These are phyloP conservation scores for Euthynnus affinis DNA, from an alignment of 2,797 vertebrate genomes.

Conservation along the genomic window DNA sequence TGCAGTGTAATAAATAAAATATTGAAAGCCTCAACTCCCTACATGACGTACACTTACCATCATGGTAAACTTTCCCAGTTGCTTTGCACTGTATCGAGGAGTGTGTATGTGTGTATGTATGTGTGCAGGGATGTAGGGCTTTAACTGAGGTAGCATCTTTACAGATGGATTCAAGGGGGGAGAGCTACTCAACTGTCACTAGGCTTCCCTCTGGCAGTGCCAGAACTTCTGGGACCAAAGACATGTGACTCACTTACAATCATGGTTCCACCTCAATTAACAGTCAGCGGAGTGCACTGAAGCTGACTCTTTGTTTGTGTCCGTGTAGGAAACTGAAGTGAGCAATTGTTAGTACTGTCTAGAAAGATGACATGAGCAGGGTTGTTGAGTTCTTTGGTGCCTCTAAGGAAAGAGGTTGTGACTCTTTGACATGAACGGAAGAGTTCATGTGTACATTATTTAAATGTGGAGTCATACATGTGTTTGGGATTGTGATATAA, in stretches of 20 bases:
- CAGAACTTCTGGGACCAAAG: slow-evolving; percentile 51
- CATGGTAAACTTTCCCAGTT: slow-evolving; percentile 37
- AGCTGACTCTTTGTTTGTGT: slow-evolving; percentile 49
- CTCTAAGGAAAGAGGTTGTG: slow-evolving; percentile 12
- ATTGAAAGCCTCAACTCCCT: slow-evolving; percentile 67
- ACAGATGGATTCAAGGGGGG: slow-evolving; percentile 50
- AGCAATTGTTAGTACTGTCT: slow-evolving; percentile 30
- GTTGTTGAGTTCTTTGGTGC: slow-evolving; percentile 9
- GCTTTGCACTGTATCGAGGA: slow-evolving; percentile 26
- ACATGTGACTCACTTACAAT: slow-evolving; percentile 59
- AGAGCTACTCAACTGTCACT: slow-evolving; percentile 52
- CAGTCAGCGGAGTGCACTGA: slow-evolving; percentile 44
- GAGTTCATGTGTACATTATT: slow-evolving; percentile 15
- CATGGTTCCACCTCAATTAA: slow-evolving; percentile 64
- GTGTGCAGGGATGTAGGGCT: background rate
- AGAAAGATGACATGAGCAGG: slow-evolving; percentile 20
- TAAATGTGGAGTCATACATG: background rate
- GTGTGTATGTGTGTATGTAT: slow-evolving; percentile 22
- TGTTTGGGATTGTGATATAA: background rate
- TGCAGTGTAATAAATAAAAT: slow-evolving; percentile 77
- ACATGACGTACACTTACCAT: slow-evolving; percentile 56
- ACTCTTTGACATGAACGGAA: slow-evolving; percentile 6
- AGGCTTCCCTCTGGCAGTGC: slow-evolving; percentile 55
- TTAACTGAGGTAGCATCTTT: slow-evolving; percentile 43
- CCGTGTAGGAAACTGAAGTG: slow-evolving; percentile 27